phyloP scores from a whole-genome alignment of 2,797 vertebrate species.

The Sitta carolinensis region DNA sequence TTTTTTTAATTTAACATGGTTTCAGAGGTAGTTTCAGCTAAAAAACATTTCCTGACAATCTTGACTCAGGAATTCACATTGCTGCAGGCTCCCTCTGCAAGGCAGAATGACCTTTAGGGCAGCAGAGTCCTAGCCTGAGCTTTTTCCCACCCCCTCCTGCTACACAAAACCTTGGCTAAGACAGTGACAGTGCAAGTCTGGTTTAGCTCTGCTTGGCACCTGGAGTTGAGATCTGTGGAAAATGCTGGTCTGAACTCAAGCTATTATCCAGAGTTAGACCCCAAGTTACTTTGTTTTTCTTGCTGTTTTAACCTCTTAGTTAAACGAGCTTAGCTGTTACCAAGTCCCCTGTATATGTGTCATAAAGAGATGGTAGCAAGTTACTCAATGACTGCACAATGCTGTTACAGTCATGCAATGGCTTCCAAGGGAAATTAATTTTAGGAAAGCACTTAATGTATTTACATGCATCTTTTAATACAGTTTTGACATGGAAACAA shows the following conservation, averaged over 20 bases:
- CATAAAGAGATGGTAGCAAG: neutral
- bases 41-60: constrained; percentile 23
- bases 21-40: constrained; percentile 16
- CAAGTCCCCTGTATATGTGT: neutral
- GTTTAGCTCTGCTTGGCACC: constrained; percentile 31
- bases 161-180: constrained; percentile 10
- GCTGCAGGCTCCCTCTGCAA: constrained; percentile 27
- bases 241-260: neutral
- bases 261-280: neutral
- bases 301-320: neutral
- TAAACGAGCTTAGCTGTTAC: neutral
- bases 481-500: neutral
- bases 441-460: neutral
- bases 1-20: neutral
- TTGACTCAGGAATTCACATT: constrained; percentile 4
- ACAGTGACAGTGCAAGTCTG: neutral
- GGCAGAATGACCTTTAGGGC: constrained; percentile 43
- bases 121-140: neutral
- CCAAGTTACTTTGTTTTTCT: neutral
- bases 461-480: constrained; percentile 5
- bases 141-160: constrained; percentile 9
- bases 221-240: neutral
- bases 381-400: neutral
- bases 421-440: constrained; percentile 10
- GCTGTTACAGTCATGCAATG: neutral